These are phyloP conservation scores for Neodiprion virginianus DNA, from an alignment of 1,140 invertebrate species.

Conservation along the genomic window DNA sequence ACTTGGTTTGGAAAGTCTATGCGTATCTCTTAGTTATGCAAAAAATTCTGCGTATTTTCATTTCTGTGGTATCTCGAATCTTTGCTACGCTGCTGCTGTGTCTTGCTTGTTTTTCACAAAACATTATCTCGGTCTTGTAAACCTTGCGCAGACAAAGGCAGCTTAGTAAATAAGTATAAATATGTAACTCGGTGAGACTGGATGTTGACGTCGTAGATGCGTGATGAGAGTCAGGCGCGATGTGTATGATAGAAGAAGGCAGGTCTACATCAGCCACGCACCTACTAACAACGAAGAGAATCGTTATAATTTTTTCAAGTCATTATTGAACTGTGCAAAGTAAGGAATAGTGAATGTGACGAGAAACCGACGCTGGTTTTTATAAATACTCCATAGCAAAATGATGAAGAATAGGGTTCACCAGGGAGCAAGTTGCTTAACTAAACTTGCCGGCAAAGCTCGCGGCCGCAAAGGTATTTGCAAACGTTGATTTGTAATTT, in stretches of 20 bases:
- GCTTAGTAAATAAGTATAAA: constrained; percentile 25
- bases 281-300: not conserved
- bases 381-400: not conserved
- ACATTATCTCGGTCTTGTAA: constrained; percentile 30
- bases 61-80: too few relatives aligned
- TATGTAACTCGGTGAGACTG: constrained; percentile 19
- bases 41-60: too few relatives aligned
- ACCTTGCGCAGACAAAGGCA: constrained; percentile 23
- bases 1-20: too few relatives aligned
- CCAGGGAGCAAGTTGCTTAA: constrained; percentile 20
- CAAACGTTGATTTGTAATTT: not conserved
- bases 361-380: too few relatives aligned
- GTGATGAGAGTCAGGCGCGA: not conserved
- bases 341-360: too few relatives aligned
- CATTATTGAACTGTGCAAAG: too few relatives aligned
- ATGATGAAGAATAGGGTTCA: constrained; percentile 25
- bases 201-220: not conserved
- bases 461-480: constrained; percentile 20
- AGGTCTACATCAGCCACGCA: not conserved
- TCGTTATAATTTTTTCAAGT: too few relatives aligned
- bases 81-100: too few relatives aligned
- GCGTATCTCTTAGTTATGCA: too few relatives aligned
- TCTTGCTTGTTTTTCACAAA: constrained; percentile 19
- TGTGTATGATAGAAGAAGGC: not conserved
- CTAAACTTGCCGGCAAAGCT: constrained; percentile 15